phyloP scores from a whole-genome alignment of 2,113 vertebrate species.

The Cacatua alba region DNA sequence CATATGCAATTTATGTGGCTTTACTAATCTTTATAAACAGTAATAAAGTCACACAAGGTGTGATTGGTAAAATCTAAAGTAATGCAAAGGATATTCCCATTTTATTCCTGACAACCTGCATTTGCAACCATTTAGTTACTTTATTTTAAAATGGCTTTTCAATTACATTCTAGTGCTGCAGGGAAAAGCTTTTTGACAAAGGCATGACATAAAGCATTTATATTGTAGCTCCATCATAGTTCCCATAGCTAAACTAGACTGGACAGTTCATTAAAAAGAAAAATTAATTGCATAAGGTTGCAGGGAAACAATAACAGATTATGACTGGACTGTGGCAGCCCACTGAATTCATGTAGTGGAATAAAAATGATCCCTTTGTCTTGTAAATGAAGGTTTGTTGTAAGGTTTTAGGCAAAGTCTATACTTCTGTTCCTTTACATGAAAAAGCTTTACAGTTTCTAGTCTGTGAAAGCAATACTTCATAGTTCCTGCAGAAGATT shows the following conservation, averaged over 20 bases:
- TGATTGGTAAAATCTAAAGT: slow-evolving; percentile 20
- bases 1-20: background rate
- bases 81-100: slow-evolving; percentile 38
- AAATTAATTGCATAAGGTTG: slow-evolving; percentile 79
- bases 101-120: slow-evolving; percentile 70
- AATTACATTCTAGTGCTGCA: slow-evolving; percentile 76
- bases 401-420: slow-evolving; percentile 24
- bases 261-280: slow-evolving; percentile 83
- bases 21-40: background rate
- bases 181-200: slow-evolving; percentile 76
- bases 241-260: slow-evolving; percentile 67
- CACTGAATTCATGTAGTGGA: slow-evolving; percentile 29
- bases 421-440: background rate
- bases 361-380: slow-evolving; percentile 49
- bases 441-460: background rate
- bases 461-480: background rate
- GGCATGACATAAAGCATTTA: slow-evolving; percentile 84
- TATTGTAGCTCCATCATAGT: slow-evolving; percentile 73
- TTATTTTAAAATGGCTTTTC: slow-evolving; percentile 81
- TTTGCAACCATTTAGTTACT: slow-evolving; percentile 64
- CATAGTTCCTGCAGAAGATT: background rate
- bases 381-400: slow-evolving; percentile 45
- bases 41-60: background rate
- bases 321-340: slow-evolving; percentile 70
- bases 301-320: slow-evolving; percentile 76